These are phyloP conservation scores for Nibea albiflora DNA, from an alignment of 2,113 vertebrate genomes.

Conservation along the genomic window DNA sequence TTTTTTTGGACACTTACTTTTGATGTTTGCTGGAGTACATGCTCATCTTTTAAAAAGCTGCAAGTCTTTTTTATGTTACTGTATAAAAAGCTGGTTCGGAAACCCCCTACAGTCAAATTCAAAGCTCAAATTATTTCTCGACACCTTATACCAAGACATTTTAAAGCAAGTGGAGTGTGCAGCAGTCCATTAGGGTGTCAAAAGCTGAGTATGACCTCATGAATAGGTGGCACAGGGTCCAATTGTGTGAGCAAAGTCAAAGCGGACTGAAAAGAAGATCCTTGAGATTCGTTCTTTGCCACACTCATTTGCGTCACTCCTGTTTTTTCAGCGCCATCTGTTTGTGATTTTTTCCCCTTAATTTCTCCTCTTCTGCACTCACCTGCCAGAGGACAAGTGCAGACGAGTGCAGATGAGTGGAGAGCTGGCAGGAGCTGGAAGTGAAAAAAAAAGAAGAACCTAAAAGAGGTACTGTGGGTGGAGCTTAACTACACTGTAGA, in stretches of 20 bases:
- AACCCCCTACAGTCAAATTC: too few species aligned
- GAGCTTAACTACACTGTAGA: background rate
- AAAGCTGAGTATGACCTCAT: background rate
- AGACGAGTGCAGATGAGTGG: constrained; percentile 11
- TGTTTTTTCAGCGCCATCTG: background rate
- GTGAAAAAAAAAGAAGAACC: background rate
- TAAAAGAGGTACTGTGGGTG: background rate
- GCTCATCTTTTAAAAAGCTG: too few species aligned
- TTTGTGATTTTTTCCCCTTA: background rate
- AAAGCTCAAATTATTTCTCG: too few species aligned
- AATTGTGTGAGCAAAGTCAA: background rate
- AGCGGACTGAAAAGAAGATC: background rate
- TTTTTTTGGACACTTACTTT: too few species aligned
- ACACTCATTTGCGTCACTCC: background rate
- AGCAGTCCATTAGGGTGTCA: background rate
- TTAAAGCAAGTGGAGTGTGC: background rate
- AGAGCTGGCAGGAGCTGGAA: constrained; percentile 13
- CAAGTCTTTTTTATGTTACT: too few species aligned
- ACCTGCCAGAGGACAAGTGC: constrained; percentile 8
- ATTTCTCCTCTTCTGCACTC: background rate
- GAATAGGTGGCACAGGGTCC: background rate
- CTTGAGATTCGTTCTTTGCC: too few species aligned
- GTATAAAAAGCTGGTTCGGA: too few species aligned
- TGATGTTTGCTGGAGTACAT: too few species aligned
- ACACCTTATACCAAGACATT: too few species aligned